Conservation (phyloP, 2,888 invertebrate genomes). For the Agrotis exclamationis region DNA sequence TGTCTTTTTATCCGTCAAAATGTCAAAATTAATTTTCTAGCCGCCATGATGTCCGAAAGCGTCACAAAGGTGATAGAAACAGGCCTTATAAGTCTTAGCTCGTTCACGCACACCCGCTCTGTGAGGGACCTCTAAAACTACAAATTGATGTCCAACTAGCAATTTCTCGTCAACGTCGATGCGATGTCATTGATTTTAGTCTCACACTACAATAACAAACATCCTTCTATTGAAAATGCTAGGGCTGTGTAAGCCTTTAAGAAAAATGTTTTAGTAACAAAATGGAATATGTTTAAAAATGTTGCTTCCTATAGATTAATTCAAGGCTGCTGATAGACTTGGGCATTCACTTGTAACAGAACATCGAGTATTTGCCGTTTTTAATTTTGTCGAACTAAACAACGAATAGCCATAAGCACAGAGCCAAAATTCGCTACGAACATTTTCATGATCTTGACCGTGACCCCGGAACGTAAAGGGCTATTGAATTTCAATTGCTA, state of each 20-base stretch:
- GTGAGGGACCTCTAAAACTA: slow-evolving; percentile 67
- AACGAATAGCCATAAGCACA: no score
- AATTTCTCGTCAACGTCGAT: slow-evolving; percentile 83
- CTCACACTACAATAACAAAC: slow-evolving; percentile 81
- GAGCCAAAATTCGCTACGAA: no score
- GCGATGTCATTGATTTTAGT: slow-evolving; percentile 84
- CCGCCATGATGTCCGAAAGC: not conserved
- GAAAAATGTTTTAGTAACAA: slow-evolving; percentile 1
- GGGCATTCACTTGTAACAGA: no score
- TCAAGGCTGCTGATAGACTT: no score
- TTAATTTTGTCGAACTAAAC: no score
- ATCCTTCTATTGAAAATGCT: slow-evolving; percentile 77
- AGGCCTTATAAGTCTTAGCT: slow-evolving; percentile 28
- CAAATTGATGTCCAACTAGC: slow-evolving; percentile 81
- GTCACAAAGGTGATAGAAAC: slow-evolving; percentile 26
- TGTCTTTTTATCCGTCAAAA: no score
- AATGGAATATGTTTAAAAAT: not conserved
- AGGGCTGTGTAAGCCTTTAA: slow-evolving; percentile 71
- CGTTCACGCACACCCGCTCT: slow-evolving; percentile 20
- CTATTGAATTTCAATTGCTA: no score
- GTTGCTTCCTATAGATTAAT: not conserved
- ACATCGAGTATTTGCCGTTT: no score
- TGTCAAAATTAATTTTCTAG: not conserved
- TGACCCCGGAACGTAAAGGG: no score
- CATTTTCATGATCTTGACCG: no score